These are phyloP conservation scores for Agrotis ipsilon DNA, from an alignment of 2,888 invertebrate species.

Conservation along the genomic window DNA sequence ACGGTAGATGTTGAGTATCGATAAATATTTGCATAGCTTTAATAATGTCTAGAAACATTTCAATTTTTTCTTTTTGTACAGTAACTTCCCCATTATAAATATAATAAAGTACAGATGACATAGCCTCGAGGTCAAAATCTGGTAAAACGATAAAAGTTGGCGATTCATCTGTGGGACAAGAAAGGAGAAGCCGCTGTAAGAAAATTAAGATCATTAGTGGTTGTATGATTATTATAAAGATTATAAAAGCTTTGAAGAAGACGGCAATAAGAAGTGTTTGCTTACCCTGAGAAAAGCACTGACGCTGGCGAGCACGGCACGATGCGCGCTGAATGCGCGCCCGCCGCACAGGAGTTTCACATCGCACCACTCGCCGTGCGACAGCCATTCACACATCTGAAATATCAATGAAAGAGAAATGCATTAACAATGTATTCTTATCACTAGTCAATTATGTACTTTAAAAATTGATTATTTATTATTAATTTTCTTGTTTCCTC, in stretches of 20 bases:
- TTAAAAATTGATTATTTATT: not conserved
- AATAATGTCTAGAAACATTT: conserved; percentile 92
- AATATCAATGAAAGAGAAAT: conserved; percentile 62
- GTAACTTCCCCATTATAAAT: conserved; percentile 93
- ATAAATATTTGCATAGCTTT: conserved; percentile 84
- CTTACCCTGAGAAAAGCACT: conserved; percentile 93
- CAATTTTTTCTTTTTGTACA: conserved; percentile 90
- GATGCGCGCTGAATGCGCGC: conserved; percentile 92
- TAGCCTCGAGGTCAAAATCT: conserved; percentile 92
- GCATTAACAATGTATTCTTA: conserved; percentile 16
- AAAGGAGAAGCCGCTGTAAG: conserved; percentile 80
- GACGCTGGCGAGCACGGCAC: conserved; percentile 93
- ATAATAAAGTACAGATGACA: conserved; percentile 92
- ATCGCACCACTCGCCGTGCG: conserved; percentile 90
- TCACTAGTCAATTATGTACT: not conserved
- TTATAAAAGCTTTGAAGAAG: conserved; percentile 14
- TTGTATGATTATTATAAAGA: conserved; percentile 6
- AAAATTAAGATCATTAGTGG: conserved; percentile 47
- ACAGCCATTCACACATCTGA: conserved; percentile 87
- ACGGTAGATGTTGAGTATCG: conserved; percentile 76
- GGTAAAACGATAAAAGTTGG: conserved; percentile 93
- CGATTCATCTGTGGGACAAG: conserved; percentile 83
- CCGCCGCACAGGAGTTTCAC: conserved; percentile 92
- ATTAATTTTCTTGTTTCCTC: not conserved
- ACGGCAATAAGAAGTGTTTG: conserved; percentile 25